These are phyloP conservation scores for Picathartes gymnocephalus DNA, from an alignment of 2,113 vertebrate species.

Conservation along the genomic window DNA sequence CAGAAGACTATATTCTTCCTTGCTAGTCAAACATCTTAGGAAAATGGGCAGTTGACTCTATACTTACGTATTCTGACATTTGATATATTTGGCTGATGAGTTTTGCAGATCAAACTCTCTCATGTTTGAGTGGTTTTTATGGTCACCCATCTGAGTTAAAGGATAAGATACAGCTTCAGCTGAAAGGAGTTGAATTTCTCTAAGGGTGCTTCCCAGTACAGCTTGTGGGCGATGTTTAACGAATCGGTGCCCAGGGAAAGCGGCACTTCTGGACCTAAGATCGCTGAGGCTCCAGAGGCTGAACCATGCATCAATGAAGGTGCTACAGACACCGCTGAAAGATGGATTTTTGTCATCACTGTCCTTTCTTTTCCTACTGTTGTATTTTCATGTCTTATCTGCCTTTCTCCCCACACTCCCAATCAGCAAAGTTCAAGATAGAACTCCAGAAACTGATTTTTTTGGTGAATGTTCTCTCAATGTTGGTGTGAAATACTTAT, in stretches of 20 bases:
- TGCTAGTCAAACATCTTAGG: not conserved
- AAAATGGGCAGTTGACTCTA: not conserved
- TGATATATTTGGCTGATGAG: not conserved
- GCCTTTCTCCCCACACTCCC: rapidly evolving
- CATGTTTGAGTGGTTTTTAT: rapidly evolving
- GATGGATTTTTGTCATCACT: not conserved
- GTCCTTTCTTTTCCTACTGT: not conserved
- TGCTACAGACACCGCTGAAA: not conserved
- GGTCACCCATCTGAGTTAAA: not conserved
- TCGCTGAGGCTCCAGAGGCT: not conserved
- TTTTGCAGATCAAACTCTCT: not conserved
- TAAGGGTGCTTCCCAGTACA: rapidly evolving
- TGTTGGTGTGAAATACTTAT: not conserved
- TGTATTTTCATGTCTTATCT: not conserved
- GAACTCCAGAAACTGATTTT: not conserved
- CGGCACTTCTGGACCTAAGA: not conserved
- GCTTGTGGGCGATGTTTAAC: not conserved
- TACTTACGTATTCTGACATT: not conserved
- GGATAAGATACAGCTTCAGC: not conserved
- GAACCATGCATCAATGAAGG: rapidly evolving
- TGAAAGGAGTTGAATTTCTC: not conserved
- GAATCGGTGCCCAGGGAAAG: not conserved
- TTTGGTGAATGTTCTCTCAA: not conserved
- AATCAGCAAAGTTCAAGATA: not conserved
- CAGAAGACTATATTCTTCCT: not conserved